Conservation (phyloP, 2,797 vertebrate species). For the Zenarchopterus dispar region DNA sequence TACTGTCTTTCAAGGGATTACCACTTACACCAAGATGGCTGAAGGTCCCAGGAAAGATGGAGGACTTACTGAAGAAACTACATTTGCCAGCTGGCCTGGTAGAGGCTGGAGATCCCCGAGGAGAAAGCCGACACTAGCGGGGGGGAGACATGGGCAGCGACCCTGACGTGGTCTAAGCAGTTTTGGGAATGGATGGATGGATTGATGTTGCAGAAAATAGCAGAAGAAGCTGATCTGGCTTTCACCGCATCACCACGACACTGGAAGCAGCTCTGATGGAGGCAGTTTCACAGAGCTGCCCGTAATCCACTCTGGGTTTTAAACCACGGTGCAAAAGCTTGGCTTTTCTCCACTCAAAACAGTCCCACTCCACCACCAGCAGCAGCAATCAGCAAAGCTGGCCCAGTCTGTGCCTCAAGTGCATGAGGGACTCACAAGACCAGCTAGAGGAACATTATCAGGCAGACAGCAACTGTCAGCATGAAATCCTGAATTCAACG, state of each 20-base stretch:
- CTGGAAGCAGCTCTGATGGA: slow-evolving; percentile 1
- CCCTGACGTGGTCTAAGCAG: too few relatives aligned
- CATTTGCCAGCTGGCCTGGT: slow-evolving; percentile 3
- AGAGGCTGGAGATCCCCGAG: background rate
- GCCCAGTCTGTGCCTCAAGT: background rate
- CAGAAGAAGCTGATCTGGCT: slow-evolving; percentile 9
- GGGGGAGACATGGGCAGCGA: background rate
- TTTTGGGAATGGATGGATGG: too few relatives aligned
- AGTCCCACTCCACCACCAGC: too few relatives aligned
- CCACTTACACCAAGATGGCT: background rate
- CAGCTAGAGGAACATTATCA: too few relatives aligned
- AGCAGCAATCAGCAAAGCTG: slow-evolving; percentile 5
- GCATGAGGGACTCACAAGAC: background rate
- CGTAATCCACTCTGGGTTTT: slow-evolving; percentile 40
- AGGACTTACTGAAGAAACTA: slow-evolving; percentile 5
- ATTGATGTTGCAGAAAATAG: too few relatives aligned
- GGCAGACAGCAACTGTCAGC: too few relatives aligned
- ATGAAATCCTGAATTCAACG: too few relatives aligned
- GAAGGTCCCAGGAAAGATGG: background rate
- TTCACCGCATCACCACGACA: slow-evolving; percentile 16
- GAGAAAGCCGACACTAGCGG: background rate
- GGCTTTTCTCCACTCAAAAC: slow-evolving; percentile 15
- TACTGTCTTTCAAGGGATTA: background rate
- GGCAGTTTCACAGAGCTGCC: slow-evolving; percentile 19
- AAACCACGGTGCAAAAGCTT: slow-evolving; percentile 32